phyloP scores from a whole-genome alignment of 2,797 vertebrate genomes.

The Amblyraja radiata region DNA sequence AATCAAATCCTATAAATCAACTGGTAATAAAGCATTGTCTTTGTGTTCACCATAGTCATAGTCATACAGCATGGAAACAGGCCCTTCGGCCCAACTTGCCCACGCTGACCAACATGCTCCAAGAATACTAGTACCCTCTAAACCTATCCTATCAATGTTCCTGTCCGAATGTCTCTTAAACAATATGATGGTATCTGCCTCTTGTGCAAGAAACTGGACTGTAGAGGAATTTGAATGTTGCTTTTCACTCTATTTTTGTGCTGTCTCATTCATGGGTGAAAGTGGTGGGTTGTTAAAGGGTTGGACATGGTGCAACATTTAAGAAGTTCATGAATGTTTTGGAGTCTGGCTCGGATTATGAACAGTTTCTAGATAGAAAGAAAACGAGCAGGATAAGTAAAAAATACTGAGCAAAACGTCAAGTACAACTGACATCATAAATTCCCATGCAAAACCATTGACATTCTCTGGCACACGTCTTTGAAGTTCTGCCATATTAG shows the following conservation, averaged over 20 bases:
- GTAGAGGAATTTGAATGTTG: background rate
- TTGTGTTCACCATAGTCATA: too few species aligned
- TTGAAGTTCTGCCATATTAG: conserved; percentile 14
- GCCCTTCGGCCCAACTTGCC: too few species aligned
- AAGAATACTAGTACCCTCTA: too few species aligned
- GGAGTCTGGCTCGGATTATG: background rate
- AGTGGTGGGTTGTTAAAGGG: background rate
- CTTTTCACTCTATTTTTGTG: background rate
- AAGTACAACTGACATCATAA: background rate
- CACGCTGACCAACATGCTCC: too few species aligned
- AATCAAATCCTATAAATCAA: too few species aligned
- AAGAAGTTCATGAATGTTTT: background rate
- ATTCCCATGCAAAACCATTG: conserved; percentile 8
- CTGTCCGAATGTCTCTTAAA: too few species aligned
- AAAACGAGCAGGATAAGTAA: background rate
- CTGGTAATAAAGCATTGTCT: too few species aligned
- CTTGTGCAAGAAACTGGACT: background rate
- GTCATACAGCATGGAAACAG: too few species aligned
- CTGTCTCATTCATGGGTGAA: background rate
- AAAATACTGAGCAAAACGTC: background rate
- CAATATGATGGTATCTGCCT: too few species aligned
- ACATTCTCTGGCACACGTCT: background rate
- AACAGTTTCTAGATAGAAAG: background rate
- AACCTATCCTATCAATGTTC: too few species aligned
- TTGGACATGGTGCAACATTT: background rate